phyloP scores from a whole-genome alignment of 2,797 vertebrate species.

The Lepus townsendii region DNA sequence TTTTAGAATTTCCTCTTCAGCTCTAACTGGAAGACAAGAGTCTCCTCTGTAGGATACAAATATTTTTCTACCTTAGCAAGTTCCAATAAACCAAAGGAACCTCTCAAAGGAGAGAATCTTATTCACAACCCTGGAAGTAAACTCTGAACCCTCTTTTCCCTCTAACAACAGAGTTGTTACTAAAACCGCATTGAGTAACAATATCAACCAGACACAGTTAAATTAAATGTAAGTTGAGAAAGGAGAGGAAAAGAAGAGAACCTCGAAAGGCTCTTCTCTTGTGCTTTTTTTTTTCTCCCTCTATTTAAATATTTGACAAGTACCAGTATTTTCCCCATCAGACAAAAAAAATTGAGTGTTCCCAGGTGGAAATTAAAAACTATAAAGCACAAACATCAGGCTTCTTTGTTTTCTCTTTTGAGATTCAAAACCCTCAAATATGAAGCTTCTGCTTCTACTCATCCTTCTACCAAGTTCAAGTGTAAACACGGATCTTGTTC shows the following conservation, averaged over 20 bases:
- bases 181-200: constrained; percentile 75
- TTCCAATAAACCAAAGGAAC: not conserved
- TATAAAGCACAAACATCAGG: not conserved
- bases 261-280: not conserved
- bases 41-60: constrained; percentile 17
- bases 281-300: not conserved
- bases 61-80: constrained; percentile 23
- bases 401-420: not conserved
- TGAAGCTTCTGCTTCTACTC: not conserved
- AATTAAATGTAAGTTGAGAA: constrained; percentile 80
- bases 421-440: not conserved
- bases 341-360: not conserved
- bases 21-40: constrained; percentile 46
- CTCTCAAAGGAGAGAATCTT: constrained; percentile 48
- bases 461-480: not conserved
- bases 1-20: not conserved
- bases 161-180: constrained; percentile 74
- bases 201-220: constrained; percentile 69
- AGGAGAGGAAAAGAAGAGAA: constrained; percentile 30
- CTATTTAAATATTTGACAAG: constrained; percentile 8
- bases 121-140: constrained; percentile 57
- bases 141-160: constrained; percentile 75
- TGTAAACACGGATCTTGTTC: not conserved
- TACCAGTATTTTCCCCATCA: not conserved
- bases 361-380: not conserved